Base-by-base conservation (phyloP, 2,113 vertebrate genomes). In the Pampusana beccarii region DNA sequence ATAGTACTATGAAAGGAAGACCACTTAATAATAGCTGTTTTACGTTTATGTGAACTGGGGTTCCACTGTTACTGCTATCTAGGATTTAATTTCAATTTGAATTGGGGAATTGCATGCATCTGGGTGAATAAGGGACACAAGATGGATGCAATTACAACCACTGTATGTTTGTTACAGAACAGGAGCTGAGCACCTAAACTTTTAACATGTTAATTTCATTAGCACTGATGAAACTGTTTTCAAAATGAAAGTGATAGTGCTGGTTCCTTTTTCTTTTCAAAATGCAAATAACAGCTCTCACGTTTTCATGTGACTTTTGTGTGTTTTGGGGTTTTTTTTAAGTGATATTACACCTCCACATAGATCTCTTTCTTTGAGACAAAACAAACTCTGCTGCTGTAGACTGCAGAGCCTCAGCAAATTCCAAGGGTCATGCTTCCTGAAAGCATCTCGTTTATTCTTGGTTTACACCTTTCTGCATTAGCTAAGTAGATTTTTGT, bases 1-100 rank as follows among this genome's bases (percentile, higher is more conserved):
- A 60, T 87, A 54, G 72, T 74, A 75, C 74, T 92, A 69, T 86
- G 86, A 93, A 96, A 78, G 77, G 95, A 97, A 95, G 95, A 93
- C 78, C 78, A 64, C 50, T 94, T 92, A 91, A 87, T 94, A 90
- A 70, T 61, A 75, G 85, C 82, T 91, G 86, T 57, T 44, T 94
- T 96, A 92, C 3, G 2, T 73, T 82, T 71, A 29, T 73, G 26
- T 82, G 86, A 67, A 6, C 46, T 58, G 44, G 48, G 21, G 21
- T 71, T 93, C 81, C 3, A 2, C 44, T 3, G 3, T 85, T 90
- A 54, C 78, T 75, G 36, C 78, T 92, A 67, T 88, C 79, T 66
- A 80, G 83, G 60, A 86, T 92, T 86, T 91, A 77, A 87, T 91
- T 94, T 88, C 54, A 54, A 3, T 79, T 89, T 86, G 65, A 72